Evolutionary conservation across 2,888 invertebrate genomes (phyloP), one percentile per base, ranked within the genome.

Genomic region (Drosophila peninsularis): DNA sequence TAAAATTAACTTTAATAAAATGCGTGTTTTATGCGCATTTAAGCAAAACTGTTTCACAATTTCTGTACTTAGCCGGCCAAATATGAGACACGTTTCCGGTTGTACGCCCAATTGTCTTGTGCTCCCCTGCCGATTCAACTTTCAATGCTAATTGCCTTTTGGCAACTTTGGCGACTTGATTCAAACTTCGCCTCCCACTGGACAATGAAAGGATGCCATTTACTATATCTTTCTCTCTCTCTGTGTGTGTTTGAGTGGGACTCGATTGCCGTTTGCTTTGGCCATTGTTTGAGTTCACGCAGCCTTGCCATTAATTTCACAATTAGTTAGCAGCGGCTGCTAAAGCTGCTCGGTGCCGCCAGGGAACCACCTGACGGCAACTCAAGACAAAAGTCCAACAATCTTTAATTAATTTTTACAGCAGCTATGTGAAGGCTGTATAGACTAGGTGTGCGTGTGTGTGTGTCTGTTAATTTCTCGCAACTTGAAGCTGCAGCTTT

Each of bases 231-330:
- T 36, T 36, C 32, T 57, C 21, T 54, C 44, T 58, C 62, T 61
- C 19, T 57, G 55, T 62, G 65, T 60, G 61, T 61, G 65, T 57
- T 21, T 58, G 52, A 42, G 58, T 60, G 58, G 19, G 47, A 62
- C 62, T 69, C 75, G 66, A 82, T 81, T 73, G 82, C 67, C 60
- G 72, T 69, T 86, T 72, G 76, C 76, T 69, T 76, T 71, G 64
- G 75, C 77, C 82, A 73, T 88, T 89, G 78, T 86, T 86, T 86
- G 71, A 82, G 75, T 82, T 82, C 80, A 87, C 75, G 69, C 81
- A 79, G 87, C 81, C 72, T 87, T 65, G 73, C 78, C 89, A 88
- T 86, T 86, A 86, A 78, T 85, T 86, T 82, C 70, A 82, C 88
- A 86, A 89, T 86, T 86, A 86, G 78, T 64, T 68, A 53, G 62